Evolutionary conservation across 53 echinoderm and acorn worm genomes (phyloP).

Genomic region (Stichopus horrens): DNA sequence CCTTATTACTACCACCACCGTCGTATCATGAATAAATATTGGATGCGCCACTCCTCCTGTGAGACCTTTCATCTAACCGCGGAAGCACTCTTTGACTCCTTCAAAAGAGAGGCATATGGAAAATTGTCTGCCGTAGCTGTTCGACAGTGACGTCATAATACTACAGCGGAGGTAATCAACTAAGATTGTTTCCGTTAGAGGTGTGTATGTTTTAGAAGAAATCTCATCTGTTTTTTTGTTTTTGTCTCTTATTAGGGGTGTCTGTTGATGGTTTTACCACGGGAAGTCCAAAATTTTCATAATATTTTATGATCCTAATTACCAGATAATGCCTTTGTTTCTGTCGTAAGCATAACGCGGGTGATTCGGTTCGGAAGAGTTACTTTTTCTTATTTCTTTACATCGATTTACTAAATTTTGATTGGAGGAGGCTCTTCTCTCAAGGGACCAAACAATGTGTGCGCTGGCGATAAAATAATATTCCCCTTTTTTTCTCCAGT

Average conservation of each 20-base stretch:
- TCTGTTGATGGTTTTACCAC: not conserved
- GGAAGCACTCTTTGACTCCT: not conserved
- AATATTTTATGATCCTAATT: slow-evolving; percentile 27
- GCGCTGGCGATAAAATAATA: too few relatives aligned
- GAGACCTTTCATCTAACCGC: too few relatives aligned
- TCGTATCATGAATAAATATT: too few relatives aligned
- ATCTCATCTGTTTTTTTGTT: too few relatives aligned
- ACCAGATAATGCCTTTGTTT: not conserved
- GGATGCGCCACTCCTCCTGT: too few relatives aligned
- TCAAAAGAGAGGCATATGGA: not conserved
- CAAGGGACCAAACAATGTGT: too few relatives aligned
- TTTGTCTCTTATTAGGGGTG: not conserved
- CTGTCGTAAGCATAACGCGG: not conserved
- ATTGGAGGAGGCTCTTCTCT: too few relatives aligned
- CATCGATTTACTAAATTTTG: not conserved
- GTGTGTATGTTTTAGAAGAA: too few relatives aligned
- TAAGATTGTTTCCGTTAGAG: not conserved
- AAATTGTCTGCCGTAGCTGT: too few relatives aligned
- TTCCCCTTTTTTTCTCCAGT: not conserved
- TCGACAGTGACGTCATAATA: not conserved
- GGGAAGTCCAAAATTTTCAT: not conserved
- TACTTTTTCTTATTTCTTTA: not conserved
- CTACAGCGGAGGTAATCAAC: slow-evolving; percentile 1
- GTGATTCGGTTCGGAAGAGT: not conserved
- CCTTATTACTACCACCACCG: too few relatives aligned